Evolutionary conservation across 1,140 invertebrate genomes (phyloP).

Genomic region (Pentalonia nigronervosa): DNA sequence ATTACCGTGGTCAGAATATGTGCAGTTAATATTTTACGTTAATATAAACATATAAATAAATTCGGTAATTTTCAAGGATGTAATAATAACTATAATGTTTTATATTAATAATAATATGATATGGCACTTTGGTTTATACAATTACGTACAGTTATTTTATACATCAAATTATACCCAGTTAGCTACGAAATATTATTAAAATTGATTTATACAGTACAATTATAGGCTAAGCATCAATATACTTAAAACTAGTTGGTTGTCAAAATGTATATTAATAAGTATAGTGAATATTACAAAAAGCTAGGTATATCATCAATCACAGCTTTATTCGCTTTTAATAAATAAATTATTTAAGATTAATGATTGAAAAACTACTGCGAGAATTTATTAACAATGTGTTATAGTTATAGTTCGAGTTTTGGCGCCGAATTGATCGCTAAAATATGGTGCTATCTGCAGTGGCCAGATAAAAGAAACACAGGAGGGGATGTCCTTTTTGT

Average conservation of each 20-base stretch:
- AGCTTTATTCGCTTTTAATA: neutral
- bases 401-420: neutral
- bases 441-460: neutral
- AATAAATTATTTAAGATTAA: constrained; percentile 18
- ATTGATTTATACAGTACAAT: neutral
- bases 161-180: neutral
- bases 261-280: neutral
- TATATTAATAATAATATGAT: too few species aligned
- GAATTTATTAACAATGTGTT: neutral
- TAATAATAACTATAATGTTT: neutral
- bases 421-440: neutral
- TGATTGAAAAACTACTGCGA: neutral
- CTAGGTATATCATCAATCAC: neutral
- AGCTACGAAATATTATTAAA: neutral
- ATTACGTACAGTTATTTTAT: neutral
- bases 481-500: constrained; percentile 26
- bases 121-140: neutral
- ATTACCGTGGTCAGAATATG: neutral
- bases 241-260: neutral
- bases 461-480: neutral
- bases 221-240: neutral
- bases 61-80: neutral
- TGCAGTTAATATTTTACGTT: neutral
- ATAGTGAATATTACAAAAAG: neutral
- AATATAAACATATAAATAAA: neutral